These are phyloP conservation scores for Eilema griseolum DNA, from an alignment of 2,888 invertebrate species.

Conservation along the genomic window DNA sequence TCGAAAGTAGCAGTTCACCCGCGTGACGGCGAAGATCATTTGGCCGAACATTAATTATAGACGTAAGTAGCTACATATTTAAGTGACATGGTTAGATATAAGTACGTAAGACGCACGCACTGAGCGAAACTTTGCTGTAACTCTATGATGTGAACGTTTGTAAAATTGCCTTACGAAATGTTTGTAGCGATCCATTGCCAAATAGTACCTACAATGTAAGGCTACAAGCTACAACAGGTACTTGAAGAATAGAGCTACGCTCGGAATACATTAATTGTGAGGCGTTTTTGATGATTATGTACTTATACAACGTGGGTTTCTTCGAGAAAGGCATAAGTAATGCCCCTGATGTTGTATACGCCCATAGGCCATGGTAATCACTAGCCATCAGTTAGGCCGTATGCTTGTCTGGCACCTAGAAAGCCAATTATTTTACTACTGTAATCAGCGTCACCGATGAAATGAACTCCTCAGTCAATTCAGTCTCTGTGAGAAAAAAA, in stretches of 20 bases:
- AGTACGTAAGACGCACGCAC: background rate
- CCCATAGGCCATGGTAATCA: too few relatives aligned
- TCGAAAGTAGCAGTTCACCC: conserved; percentile 28
- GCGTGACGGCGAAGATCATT: conserved; percentile 11
- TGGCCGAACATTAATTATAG: background rate
- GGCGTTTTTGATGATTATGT: background rate
- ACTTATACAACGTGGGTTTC: background rate
- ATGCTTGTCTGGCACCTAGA: too few relatives aligned
- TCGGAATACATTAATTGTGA: background rate
- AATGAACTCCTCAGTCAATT: too few relatives aligned
- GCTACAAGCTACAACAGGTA: background rate
- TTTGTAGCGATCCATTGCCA: background rate
- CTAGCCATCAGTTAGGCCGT: too few relatives aligned
- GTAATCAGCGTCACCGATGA: too few relatives aligned
- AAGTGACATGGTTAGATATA: conserved; percentile 5
- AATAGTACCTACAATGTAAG: background rate
- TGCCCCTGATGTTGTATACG: too few relatives aligned
- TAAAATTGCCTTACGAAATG: background rate
- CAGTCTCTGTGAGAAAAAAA: too few relatives aligned
- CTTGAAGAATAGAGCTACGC: background rate
- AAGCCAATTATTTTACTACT: too few relatives aligned
- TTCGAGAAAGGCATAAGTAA: too few relatives aligned
- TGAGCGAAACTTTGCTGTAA: background rate
- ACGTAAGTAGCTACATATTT: background rate
- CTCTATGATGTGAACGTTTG: background rate